These are phyloP conservation scores for Palythoa grandiflora DNA, from an alignment of 92 coral and sea anemone species.

Conservation along the genomic window DNA sequence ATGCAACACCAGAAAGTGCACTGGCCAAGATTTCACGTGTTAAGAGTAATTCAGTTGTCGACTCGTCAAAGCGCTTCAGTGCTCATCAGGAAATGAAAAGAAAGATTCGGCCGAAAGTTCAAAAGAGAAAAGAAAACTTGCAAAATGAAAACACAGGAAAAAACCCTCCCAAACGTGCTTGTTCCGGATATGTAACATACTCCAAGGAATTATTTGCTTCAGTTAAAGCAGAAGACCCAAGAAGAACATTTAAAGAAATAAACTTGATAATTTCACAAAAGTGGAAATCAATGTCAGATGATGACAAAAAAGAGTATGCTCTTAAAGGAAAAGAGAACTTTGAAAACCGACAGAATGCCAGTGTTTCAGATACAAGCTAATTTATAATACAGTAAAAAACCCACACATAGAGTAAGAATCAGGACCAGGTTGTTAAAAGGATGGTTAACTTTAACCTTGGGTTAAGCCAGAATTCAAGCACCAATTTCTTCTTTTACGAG, in stretches of 20 bases:
- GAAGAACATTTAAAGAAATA: conserved; percentile 21
- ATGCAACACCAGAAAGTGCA: neutral
- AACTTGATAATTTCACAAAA: conserved; percentile 7
- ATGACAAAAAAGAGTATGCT: neutral
- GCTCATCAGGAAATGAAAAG: conserved; percentile 24
- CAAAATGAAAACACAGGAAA: neutral
- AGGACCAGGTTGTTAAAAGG: too few species aligned
- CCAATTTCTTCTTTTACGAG: too few species aligned
- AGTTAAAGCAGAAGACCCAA: conserved; percentile 11
- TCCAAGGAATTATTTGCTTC: conserved; percentile 19
- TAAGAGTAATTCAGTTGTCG: neutral
- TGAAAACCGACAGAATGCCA: conserved; percentile 13
- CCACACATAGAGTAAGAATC: too few species aligned
- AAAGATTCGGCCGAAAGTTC: conserved; percentile 3
- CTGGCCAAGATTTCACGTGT: conserved; percentile 8
- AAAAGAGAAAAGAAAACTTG: neutral
- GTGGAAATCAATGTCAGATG: neutral
- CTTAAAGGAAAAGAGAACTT: conserved; percentile 14
- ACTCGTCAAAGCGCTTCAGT: neutral
- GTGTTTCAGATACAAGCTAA: neutral
- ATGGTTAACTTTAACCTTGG: too few species aligned
- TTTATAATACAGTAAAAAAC: neutral
- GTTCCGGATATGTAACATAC: conserved; percentile 5
- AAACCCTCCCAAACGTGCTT: conserved; percentile 12
- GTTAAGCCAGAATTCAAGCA: too few species aligned